phyloP scores from a whole-genome alignment of 2,797 vertebrate species.

The Cynopterus sphinx region DNA sequence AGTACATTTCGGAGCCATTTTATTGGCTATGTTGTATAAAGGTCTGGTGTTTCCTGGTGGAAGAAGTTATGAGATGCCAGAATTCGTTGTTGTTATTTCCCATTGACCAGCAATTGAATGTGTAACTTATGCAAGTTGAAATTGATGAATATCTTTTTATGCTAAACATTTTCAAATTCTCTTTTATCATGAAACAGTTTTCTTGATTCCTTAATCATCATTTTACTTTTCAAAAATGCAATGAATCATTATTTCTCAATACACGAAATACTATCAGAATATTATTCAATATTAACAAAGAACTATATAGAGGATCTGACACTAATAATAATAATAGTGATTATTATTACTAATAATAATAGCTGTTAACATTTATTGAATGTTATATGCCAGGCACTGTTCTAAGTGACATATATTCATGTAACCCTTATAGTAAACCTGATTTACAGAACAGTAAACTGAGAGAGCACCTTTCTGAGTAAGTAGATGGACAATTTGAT shows the following conservation, averaged over 20 bases:
- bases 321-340: background rate
- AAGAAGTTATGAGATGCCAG: background rate
- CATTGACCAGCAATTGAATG: background rate
- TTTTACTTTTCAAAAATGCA: conserved; percentile 15
- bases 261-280: background rate
- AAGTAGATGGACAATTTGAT: background rate
- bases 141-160: background rate
- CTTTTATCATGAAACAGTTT: background rate
- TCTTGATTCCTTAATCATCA: background rate
- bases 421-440: background rate
- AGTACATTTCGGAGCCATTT: background rate
- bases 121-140: background rate
- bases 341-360: background rate
- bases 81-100: background rate
- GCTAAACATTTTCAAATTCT: background rate
- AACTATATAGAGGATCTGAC: background rate
- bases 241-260: background rate
- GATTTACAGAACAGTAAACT: background rate
- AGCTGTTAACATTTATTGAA: background rate
- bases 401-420: background rate
- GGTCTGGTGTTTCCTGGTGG: background rate
- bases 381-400: background rate
- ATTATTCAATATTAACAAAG: background rate
- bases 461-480: background rate
- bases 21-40: background rate